Base-by-base conservation (phyloP, 2,888 invertebrate species). In the Conomelus anceps region DNA sequence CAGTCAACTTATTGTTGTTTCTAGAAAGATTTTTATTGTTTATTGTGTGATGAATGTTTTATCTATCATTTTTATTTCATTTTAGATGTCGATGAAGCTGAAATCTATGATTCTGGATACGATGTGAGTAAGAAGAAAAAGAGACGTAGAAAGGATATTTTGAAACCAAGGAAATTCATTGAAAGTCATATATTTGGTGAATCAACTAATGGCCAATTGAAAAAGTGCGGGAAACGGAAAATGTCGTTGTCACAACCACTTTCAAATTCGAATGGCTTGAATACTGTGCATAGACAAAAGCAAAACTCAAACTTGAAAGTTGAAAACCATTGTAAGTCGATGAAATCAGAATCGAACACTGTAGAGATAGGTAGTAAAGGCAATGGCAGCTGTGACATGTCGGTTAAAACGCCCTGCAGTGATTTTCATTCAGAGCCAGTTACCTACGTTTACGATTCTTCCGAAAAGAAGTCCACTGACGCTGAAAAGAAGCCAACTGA, bases 71-170 rank as follows among this genome's bases (percentile, higher is more conserved):
- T 90, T 89, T 88, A 23, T 90, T 91, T n/a, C n/a, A n/a, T n/a
- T 92, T 22, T 90, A 94, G 94, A 95, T 91, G 93, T 94, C 0
- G 93, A 94, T 84, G 95, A 95, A 90, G 95, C 94, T 0, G 92
- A 93, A 13, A 93, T 95, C 9, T 94, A 93, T 89, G 95, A 95
- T 90, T 94, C 94, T 84, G 95, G 95, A 7, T 94, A 94, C 91
- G 94, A 94, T 91, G 93, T 94, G 1, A 93, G 93, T 86, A 93
- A 94, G 86, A 93, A 93, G 85, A 93, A 93, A 0, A 94, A 94
- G 89, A 91, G 90, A 86, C 22, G 87, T 20, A 89, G 89, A 23
- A 88, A 89, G 23, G 89, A 88, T n/a, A 89, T 85, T 91, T 92
- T 92, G 89, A 93, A 92, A 87, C 86, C 89, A 84, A 88, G 26